A percentile compares a stretch with the other conserved stretches of the same genome.
These are phyloP conservation scores for Aspidapion aeneum DNA, from an alignment of 2,888 invertebrate species.

Conservation along the genomic window DNA sequence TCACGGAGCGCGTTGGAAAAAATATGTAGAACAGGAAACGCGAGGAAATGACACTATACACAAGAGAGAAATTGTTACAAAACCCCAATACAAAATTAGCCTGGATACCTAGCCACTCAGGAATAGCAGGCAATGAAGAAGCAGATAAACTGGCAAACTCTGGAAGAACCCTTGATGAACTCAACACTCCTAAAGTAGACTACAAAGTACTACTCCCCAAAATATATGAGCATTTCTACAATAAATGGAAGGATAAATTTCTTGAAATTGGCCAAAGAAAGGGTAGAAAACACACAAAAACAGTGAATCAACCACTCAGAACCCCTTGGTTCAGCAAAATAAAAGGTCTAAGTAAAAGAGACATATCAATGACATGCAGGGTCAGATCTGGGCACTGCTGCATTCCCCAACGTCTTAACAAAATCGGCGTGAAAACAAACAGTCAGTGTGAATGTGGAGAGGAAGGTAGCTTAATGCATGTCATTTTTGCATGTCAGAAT, in stretches of 20 bases:
- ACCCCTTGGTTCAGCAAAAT: not conserved
- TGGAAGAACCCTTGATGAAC: no score
- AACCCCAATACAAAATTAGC: not conserved
- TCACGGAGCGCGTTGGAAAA: not conserved
- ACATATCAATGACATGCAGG: no score
- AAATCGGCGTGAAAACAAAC: not conserved
- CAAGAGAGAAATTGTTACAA: no score
- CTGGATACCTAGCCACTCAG: not conserved
- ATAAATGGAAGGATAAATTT: not conserved
- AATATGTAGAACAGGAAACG: not conserved
- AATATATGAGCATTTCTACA: not conserved
- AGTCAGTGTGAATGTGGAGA: not conserved
- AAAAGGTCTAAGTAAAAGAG: no score
- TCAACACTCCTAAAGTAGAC: not conserved
- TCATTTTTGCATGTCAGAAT: not conserved
- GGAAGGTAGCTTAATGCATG: not conserved
- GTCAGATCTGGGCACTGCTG: no score
- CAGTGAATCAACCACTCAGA: no score
- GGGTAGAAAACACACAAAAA: no score
- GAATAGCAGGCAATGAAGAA: no score
- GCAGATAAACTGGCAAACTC: no score
- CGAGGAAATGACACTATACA: not conserved
- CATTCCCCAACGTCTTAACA: no score
- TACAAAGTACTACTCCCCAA: not conserved
- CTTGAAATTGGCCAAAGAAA: no score